phyloP scores from a whole-genome alignment of 2,797 vertebrate genomes.

The Steatocranus sp. region DNA sequence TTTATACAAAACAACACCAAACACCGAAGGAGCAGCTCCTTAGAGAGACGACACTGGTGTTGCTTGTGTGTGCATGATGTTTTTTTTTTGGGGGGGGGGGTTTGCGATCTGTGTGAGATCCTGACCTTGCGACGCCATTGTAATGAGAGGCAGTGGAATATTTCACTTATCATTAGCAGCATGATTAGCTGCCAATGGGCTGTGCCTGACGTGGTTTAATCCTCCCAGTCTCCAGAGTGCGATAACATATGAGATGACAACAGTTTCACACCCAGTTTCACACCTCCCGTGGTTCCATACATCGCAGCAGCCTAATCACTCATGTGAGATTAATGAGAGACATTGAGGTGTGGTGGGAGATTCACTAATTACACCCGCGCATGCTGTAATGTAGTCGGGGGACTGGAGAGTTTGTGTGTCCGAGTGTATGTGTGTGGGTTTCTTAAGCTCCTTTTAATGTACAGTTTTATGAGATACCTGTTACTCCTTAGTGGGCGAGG shows the following conservation, averaged over 20 bases:
- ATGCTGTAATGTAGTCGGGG: conserved; percentile 31
- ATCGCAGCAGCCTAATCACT: conserved; percentile 64
- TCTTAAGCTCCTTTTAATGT: conserved; percentile 1
- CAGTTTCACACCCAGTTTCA: conserved; percentile 74
- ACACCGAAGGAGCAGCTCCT: not conserved
- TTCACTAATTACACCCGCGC: conserved; percentile 61
- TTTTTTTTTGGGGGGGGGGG: not conserved
- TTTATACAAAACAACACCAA: conserved; percentile 25
- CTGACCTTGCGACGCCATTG: conserved; percentile 59
- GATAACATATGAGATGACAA: conserved; percentile 73
- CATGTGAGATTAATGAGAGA: conserved; percentile 76
- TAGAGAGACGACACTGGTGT: not conserved
- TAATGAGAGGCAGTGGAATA: conserved; percentile 48
- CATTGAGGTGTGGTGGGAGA: conserved; percentile 62
- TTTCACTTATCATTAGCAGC: conserved; percentile 68
- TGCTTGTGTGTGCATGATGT: not conserved
- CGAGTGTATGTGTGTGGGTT: not conserved
- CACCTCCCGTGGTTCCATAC: conserved; percentile 62
- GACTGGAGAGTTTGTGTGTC: conserved; percentile 14
- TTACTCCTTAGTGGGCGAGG: not conserved
- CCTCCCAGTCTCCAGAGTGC: conserved; percentile 56
- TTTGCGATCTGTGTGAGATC: conserved; percentile 19
- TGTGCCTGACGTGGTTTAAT: conserved; percentile 56
- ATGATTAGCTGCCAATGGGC: conserved; percentile 73
- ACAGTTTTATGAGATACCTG: conserved; percentile 2